Evolutionary conservation across 2,797 vertebrate genomes (phyloP), one percentile per base, ranked within the genome.

Genomic region (Acipenser ruthenus): DNA sequence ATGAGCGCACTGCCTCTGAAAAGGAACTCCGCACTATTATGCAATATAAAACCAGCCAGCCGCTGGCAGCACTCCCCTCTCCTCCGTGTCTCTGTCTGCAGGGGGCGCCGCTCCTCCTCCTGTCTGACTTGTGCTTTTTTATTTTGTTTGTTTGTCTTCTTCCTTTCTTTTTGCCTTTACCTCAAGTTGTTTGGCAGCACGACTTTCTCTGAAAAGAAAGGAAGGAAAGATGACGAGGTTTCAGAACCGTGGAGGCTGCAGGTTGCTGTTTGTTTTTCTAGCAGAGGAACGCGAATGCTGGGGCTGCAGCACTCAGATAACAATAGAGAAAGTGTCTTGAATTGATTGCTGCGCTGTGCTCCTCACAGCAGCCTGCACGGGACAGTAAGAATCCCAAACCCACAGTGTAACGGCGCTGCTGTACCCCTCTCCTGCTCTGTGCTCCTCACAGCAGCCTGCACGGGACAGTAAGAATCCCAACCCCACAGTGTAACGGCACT

Each of bases 41-140:
- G 95, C 95, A 97, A 98, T 95, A 96, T 92, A 86, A 91, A 96
- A 95, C 95, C 94, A 97, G 95, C 94, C 96, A 94, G 94, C 90
- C 82, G 87, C 88, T 94, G 90, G 74, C 61, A 65, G 66, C 70
- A 74, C 60, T 62, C 60, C 70, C 72, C 73, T 67, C 76, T 58
- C 51, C 13, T 68, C 60, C 9, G 66, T 11, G 11, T 58, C 11
- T 58, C 55, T 69, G 79, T 78, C 78, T 85, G 77, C 80, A 71
- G 52, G 73, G 73, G 83, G 87, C 83, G 85, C 83, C 72, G 75
- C 82, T 74, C 76, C 84, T 6, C 23, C 1, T 80, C 68, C 52
- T 85, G 74, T 67, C 23, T 37, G 2, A 37, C 72, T 66, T 48
- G 70, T 71, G 65, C 62, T 67, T 66, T 66, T 66, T 70, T 71